phyloP scores from a whole-genome alignment of 2,797 vertebrate species.

The Pangasius sanitwongsei region DNA sequence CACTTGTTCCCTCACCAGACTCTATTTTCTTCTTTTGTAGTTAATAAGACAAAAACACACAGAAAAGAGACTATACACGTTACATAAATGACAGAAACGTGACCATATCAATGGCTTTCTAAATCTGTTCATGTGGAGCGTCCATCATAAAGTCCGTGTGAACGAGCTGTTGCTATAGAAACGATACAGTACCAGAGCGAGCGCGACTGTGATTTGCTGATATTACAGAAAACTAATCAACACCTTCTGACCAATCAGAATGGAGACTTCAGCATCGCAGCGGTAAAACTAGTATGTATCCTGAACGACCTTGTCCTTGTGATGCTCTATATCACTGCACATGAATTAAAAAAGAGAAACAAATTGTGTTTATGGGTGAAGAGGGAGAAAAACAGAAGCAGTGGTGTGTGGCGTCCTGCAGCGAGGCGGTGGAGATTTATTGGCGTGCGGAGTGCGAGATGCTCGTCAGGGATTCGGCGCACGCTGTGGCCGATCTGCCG shows the following conservation, averaged over 20 bases:
- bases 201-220: not conserved
- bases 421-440: constrained; percentile 15
- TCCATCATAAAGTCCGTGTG: not conserved
- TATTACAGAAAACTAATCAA: not conserved
- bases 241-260: not conserved
- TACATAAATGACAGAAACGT: not conserved
- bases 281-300: fast-evolving
- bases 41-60: not conserved
- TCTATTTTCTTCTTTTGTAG: not conserved
- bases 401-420: not conserved
- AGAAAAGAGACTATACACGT: not conserved
- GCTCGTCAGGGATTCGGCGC: constrained; percentile 42
- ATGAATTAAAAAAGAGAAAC: not conserved
- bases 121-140: not conserved
- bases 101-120: not conserved
- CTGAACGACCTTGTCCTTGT: not conserved
- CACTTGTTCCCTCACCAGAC: not conserved
- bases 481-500: constrained; percentile 24
- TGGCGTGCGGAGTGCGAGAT: constrained; percentile 10
- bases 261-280: not conserved
- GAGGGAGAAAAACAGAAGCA: not conserved
- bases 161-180: not conserved
- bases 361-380: not conserved
- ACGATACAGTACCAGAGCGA: not conserved
- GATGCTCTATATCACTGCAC: not conserved